Percentiles rank a stretch among this genome's conserved stretches.
These are phyloP conservation scores for Drosophila borealis DNA, from an alignment of 2,888 invertebrate genomes.

Conservation along the genomic window DNA sequence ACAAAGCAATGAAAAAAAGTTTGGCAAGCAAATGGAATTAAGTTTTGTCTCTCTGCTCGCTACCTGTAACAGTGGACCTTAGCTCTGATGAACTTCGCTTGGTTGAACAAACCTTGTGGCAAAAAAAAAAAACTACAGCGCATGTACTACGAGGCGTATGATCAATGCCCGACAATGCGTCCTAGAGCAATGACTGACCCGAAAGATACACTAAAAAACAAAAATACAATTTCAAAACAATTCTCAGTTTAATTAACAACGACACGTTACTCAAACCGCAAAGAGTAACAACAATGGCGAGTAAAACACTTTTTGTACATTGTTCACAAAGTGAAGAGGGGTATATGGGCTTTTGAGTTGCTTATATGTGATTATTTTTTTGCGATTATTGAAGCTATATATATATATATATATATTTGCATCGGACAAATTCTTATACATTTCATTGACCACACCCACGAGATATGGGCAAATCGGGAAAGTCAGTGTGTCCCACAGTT, in stretches of 20 bases:
- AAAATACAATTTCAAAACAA: constrained; percentile 18
- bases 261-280: constrained; percentile 54
- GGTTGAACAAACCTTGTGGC: constrained; percentile 14
- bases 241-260: constrained; percentile 61
- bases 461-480: too few species aligned
- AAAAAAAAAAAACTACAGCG: not conserved
- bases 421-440: too few species aligned
- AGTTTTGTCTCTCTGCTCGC: constrained; percentile 22
- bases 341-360: not conserved
- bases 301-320: constrained; percentile 14
- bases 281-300: constrained; percentile 2
- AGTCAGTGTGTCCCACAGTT: too few species aligned
- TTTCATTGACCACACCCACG: too few species aligned
- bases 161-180: constrained; percentile 13
- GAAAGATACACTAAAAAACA: constrained; percentile 13
- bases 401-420: too few species aligned
- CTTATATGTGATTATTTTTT: too few species aligned
- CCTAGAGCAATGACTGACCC: constrained; percentile 39
- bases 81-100: not conserved
- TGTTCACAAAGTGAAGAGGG: not conserved
- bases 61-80: constrained; percentile 24
- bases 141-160: constrained; percentile 24
- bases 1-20: constrained; percentile 42
- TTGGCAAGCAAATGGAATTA: constrained; percentile 56
- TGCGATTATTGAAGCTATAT: too few species aligned